A percentile compares a stretch with the other conserved stretches of the same genome.
These are phyloP conservation scores for Acromyrmex heyeri DNA, from an alignment of 1,140 invertebrate genomes.

Conservation along the genomic window DNA sequence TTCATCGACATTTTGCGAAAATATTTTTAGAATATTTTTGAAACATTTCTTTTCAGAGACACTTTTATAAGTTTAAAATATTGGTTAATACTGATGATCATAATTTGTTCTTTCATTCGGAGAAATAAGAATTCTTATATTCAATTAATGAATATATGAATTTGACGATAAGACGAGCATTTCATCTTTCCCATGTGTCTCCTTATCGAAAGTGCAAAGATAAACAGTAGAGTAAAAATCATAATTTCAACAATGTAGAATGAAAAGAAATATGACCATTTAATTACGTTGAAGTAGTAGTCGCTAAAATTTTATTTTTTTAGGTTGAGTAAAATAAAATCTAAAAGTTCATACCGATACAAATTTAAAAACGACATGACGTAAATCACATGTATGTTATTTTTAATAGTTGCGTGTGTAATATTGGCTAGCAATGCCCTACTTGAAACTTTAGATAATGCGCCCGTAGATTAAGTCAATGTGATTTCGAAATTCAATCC, in stretches of 20 bases:
- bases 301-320: neutral
- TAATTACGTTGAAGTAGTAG: neutral
- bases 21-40: no score
- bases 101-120: constrained; percentile 9
- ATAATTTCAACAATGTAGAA: constrained; percentile 28
- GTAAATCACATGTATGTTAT: neutral
- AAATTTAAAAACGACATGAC: constrained; percentile 2
- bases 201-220: constrained; percentile 25
- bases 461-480: neutral
- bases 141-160: constrained; percentile 32
- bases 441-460: neutral
- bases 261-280: neutral
- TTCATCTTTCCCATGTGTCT: constrained; percentile 26
- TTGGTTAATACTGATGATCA: neutral
- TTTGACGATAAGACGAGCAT: constrained; percentile 11
- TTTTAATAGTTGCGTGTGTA: neutral
- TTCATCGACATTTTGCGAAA: neutral
- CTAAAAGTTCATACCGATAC: no score
- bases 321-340: neutral
- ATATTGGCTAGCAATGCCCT: neutral
- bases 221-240: neutral
- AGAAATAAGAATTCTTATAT: neutral
- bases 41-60: neutral
- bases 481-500: neutral
- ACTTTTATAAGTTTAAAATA: constrained; percentile 4